These are phyloP conservation scores for Danio kyathit DNA, from an alignment of 2,797 vertebrate species.

Conservation along the genomic window DNA sequence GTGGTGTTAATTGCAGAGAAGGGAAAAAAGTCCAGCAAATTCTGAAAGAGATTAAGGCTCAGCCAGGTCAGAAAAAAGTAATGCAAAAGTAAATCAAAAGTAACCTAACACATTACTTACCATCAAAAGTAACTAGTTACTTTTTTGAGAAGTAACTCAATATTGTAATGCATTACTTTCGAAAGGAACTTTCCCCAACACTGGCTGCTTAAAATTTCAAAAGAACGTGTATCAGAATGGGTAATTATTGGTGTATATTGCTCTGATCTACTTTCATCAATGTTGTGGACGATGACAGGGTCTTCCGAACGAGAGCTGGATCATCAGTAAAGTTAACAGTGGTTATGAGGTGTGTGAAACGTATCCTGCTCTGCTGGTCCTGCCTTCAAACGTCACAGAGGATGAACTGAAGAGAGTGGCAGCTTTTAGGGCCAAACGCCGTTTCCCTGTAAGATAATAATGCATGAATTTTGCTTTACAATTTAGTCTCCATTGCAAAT, in stretches of 20 bases:
- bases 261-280: background rate
- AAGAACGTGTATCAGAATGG: background rate
- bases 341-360: constrained; percentile 93
- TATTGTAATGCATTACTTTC: no score
- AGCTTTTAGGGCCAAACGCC: constrained; percentile 89
- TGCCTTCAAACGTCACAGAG: constrained; percentile 91
- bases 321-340: constrained; percentile 92
- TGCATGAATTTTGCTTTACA: background rate
- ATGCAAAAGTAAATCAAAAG: no score
- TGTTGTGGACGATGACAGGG: constrained; percentile 76
- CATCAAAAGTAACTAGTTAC: no score
- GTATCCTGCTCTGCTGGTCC: constrained; percentile 89
- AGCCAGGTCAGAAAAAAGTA: no score
- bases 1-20: no score
- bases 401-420: constrained; percentile 90
- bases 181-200: background rate
- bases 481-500: background rate
- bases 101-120: no score
- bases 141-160: no score
- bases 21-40: no score
- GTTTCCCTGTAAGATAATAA: constrained; percentile 87
- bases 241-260: background rate
- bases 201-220: background rate
- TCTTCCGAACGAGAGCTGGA: constrained; percentile 97
- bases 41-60: no score